Percentiles rank a stretch among this genome's conserved stretches.
These are phyloP conservation scores for Aphrocallistes beatrix DNA, from an alignment of 37 sponge, comb jelly and placozoan species.

Conservation along the genomic window DNA sequence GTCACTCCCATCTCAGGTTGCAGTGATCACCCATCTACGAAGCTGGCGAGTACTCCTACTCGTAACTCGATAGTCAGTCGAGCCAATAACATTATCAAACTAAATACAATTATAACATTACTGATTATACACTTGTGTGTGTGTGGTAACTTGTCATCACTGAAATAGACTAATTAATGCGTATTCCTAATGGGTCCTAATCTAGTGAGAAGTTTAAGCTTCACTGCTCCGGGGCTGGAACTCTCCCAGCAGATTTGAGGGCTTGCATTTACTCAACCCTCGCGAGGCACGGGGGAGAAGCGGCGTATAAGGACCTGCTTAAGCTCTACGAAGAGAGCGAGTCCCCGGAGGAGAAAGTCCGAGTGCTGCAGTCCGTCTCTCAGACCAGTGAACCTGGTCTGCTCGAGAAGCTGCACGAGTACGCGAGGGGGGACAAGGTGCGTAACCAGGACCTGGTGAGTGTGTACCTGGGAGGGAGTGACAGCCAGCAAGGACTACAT, in stretches of 20 bases:
- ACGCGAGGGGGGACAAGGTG: not conserved
- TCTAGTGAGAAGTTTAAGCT: not conserved
- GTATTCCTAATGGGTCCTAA: too few species aligned
- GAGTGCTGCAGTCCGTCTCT: slow-evolving; percentile 27
- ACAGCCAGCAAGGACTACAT: not conserved
- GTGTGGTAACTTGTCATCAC: too few species aligned
- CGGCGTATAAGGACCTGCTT: not conserved
- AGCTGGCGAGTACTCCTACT: too few species aligned
- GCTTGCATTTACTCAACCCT: not conserved
- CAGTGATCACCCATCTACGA: too few species aligned
- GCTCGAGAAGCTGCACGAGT: not conserved
- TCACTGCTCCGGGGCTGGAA: not conserved
- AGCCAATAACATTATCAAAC: too few species aligned
- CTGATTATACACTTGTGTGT: too few species aligned
- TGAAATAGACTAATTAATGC: too few species aligned
- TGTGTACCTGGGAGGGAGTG: not conserved
- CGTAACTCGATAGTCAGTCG: too few species aligned
- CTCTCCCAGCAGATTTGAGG: slow-evolving; percentile 47
- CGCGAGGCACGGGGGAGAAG: not conserved
- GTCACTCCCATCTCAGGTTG: too few species aligned
- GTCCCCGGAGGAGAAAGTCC: slow-evolving; percentile 69
- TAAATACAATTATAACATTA: too few species aligned
- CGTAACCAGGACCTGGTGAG: not conserved
- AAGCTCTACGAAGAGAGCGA: slow-evolving; percentile 58
- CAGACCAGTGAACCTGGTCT: not conserved